Base-by-base conservation (phyloP, 2,888 invertebrate species). In the Drosophila cognata region DNA sequence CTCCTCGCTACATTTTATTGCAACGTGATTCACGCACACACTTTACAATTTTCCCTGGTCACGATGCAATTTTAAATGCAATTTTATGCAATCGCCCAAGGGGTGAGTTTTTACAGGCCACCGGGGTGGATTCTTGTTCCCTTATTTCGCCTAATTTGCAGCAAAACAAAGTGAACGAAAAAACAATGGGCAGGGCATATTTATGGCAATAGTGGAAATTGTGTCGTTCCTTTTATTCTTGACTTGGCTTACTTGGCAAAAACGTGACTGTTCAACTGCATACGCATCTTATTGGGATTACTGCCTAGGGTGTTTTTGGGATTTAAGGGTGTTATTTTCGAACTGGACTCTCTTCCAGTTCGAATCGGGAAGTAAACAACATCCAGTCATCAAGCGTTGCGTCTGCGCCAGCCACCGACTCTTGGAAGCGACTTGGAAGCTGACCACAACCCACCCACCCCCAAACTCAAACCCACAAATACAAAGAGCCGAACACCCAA, bases 61-160 rank as follows among this genome's bases (percentile, higher is more conserved):
- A 85, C 89, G 89, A 84, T 85, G 89, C 89, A 88, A 74, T 86
- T 84, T 74, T 35, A 76, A 85, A 86, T 85, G 88, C 85, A 88
- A 78, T 85, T 85, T 86, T 76, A 88, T 82, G 86, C 84, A 88
- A 77, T 65, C 72, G 51, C 58, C 50, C 8, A 29, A 29, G 60
- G 76, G 79, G 82, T 80, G 70, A 74, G 76, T 66, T 88, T 67
- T 59, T 51, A 74, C 53, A 31, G 13, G 50, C 31, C 66, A n/a
- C 16, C 35, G 57, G 81, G 81, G 83, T 83, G 55, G 73, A 8
- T 56, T 56, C 53, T 25, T 25, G 8, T 35, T 33, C 31, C 21
- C 53, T 46, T 25, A 11, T 53, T 53, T 55, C 25, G 65, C 41
- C 71, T 58, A 76, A 79, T 79, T 79, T 79, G 76, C 64, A 48